Evolutionary conservation across 2,888 invertebrate species (phyloP).

Genomic region (Cecidostiba fungosa): DNA sequence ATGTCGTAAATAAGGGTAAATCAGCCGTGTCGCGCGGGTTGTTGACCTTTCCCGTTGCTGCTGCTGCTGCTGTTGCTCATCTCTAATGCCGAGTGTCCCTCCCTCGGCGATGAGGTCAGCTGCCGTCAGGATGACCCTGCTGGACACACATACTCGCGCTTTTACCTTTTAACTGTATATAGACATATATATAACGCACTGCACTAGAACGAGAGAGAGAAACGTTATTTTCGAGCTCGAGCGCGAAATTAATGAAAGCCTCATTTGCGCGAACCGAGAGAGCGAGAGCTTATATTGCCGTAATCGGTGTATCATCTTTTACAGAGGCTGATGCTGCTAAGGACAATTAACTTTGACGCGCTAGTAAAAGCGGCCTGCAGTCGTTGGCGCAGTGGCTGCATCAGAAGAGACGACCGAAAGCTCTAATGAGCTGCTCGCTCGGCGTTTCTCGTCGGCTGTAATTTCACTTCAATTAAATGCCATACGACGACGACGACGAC

Average conservation of each 20-base stretch:
- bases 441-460: conserved; percentile 46
- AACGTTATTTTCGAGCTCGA: not conserved
- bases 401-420: conserved; percentile 63
- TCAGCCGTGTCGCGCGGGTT: conserved; percentile 71
- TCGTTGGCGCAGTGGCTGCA: conserved; percentile 67
- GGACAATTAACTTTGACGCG: conserved; percentile 67
- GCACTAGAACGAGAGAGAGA: not conserved
- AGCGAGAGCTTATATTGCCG: not conserved
- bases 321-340: conserved; percentile 34
- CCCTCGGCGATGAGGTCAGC: conserved; percentile 65
- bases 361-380: conserved; percentile 53
- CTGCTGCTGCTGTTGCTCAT: not conserved
- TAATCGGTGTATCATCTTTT: conserved; percentile 45
- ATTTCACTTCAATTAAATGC: conserved; percentile 67
- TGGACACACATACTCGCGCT: not conserved
- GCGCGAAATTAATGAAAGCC: conserved; percentile 54
- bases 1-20: conserved; percentile 75
- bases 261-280: conserved; percentile 15
- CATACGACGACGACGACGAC: conserved; percentile 61
- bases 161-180: not conserved
- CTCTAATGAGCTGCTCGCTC: conserved; percentile 66
- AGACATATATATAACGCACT: too few species aligned
- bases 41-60: conserved; percentile 70
- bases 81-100: conserved; percentile 59
- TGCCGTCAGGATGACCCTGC: not conserved